These are phyloP conservation scores for Ginglymostoma cirratum DNA, from an alignment of 2,113 vertebrate species.

Conservation along the genomic window DNA sequence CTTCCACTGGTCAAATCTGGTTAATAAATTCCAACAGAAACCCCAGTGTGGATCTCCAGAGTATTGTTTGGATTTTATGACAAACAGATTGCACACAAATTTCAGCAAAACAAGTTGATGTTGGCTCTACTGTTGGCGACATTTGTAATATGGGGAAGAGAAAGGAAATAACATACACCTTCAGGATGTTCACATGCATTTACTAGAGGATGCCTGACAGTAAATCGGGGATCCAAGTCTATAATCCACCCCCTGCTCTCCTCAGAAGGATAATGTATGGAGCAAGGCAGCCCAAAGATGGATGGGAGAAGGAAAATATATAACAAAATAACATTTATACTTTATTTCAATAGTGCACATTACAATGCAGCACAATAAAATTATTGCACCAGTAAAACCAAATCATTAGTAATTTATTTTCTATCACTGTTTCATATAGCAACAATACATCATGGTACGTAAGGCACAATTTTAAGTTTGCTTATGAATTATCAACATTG, in stretches of 20 bases:
- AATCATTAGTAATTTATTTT: slow-evolving; percentile 13
- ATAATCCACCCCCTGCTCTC: background rate
- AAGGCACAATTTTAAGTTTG: slow-evolving; percentile 4
- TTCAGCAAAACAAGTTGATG: background rate
- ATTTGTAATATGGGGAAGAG: background rate
- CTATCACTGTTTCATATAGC: background rate
- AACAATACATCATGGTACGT: background rate
- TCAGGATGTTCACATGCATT: background rate
- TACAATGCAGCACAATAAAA: background rate
- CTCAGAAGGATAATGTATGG: background rate
- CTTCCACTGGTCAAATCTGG: background rate
- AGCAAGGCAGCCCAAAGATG: background rate
- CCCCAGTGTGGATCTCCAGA: background rate
- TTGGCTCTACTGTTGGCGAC: background rate
- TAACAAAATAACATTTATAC: background rate
- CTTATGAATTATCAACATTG: background rate
- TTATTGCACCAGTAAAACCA: background rate
- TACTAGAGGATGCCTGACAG: background rate
- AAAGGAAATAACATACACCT: background rate
- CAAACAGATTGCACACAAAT: background rate
- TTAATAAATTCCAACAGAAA: background rate
- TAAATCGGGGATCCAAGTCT: background rate
- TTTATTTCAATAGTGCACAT: background rate
- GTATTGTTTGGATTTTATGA: background rate
- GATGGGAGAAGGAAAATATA: background rate